A percentile compares a stretch with the other conserved stretches of the same genome.
These are phyloP conservation scores for Nyctalus aviator DNA, from an alignment of 2,797 vertebrate genomes.

Conservation along the genomic window DNA sequence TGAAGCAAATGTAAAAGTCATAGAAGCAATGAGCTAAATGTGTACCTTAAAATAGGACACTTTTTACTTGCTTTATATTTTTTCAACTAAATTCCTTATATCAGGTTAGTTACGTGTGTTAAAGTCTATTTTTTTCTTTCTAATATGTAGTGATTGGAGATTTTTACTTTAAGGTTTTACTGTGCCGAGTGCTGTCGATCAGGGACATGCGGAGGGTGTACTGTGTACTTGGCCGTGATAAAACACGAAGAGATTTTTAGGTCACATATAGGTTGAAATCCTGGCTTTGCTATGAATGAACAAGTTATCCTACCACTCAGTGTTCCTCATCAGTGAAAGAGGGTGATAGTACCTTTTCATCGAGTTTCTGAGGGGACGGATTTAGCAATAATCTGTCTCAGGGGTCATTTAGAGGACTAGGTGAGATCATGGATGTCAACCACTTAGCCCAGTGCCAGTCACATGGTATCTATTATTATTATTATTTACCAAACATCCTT, in stretches of 20 bases:
- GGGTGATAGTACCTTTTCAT: background rate
- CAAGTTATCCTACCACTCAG: background rate
- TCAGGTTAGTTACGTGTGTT: background rate
- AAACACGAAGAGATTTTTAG: background rate
- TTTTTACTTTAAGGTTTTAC: constrained; percentile 16
- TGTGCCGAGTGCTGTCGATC: background rate
- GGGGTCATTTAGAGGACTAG: constrained; percentile 7
- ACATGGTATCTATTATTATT: background rate
- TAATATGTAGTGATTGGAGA: background rate
- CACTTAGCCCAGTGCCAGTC: background rate
- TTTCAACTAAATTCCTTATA: constrained; percentile 5
- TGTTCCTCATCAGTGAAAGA: constrained; percentile 28
- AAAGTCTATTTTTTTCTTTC: background rate
- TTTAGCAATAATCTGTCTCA: background rate
- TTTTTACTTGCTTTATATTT: constrained; percentile 30
- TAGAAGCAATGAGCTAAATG: background rate
- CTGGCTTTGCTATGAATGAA: constrained; percentile 2
- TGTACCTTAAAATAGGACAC: background rate
- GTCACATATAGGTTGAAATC: background rate
- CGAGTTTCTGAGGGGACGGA: background rate
- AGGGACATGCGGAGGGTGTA: background rate
- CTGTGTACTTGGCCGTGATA: background rate
- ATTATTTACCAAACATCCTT: constrained; percentile 19
- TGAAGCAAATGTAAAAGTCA: constrained; percentile 30
- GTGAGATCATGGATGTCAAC: background rate